Evolutionary conservation across 2,888 invertebrate genomes (phyloP), one percentile per base, ranked within the genome.

Genomic region (Dendrolimus houi): DNA sequence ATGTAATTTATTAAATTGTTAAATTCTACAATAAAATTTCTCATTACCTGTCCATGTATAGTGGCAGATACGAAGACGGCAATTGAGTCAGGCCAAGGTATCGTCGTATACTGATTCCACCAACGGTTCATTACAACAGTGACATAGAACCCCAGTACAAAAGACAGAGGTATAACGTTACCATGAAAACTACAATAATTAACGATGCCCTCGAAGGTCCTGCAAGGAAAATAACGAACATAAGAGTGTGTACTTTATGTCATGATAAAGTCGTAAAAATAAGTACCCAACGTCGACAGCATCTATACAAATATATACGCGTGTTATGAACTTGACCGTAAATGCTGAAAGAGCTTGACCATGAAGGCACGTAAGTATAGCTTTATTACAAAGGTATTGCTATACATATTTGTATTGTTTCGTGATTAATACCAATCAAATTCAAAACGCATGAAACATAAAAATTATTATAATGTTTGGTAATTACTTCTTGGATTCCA

Each of bases 71-170:
- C 95, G 79, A 95, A 96, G n/a, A 96, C 95, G 7, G 96, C 96
- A 57, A 95, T 93, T 12, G 95, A 94, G 87, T 97, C 97, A 0
- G 97, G 96, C 94, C 96, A 96, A 1, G 97, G 97, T 70, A 97
- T 96, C 56, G 90, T 90, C 52, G 93, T 94, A 77, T 96, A 97
- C 80, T 97, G 96, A 77, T 92, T 94, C 96, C 97, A 97, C 98
- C 98, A 98, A 70, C 98, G 92, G 59, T 95, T 95, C 94, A 98
- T 97, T 56, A 98, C 97, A 66, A 98, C 94, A 8, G 96, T 95
- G 57, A 98, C 97, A 87, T 98, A 98, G 91, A 98, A 98, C 68
- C 98, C 98, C 68, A 98, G 92, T 60, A 98, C 97, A 83, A 98
- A 98, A 7, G 98, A 97, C 64, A 98, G 83, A 12, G 98, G 98